Evolutionary conservation across 2,113 vertebrate genomes (phyloP).

Genomic region (Archilochus colubris): DNA sequence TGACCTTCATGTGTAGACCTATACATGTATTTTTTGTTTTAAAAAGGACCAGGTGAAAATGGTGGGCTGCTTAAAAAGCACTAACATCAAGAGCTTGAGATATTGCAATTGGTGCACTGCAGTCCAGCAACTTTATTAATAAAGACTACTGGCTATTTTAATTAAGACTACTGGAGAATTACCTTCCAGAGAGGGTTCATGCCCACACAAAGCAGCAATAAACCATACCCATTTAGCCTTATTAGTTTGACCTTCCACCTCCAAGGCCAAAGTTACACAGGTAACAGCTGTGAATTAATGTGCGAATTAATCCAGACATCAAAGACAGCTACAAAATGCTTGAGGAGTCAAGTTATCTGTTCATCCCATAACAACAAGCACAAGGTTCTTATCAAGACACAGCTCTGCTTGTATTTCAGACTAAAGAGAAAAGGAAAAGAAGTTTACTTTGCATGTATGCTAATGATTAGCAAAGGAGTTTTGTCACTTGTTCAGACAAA

Average conservation of each 20-base stretch:
- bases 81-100: background rate
- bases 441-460: background rate
- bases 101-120: background rate
- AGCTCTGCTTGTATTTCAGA: background rate
- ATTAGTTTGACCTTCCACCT: background rate
- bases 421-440: background rate
- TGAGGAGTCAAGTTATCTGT: background rate
- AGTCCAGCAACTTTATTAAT: background rate
- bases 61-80: background rate
- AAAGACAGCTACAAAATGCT: background rate
- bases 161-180: background rate
- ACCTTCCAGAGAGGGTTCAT: background rate
- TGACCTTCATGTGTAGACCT: background rate
- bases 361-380: background rate
- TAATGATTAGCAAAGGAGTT: background rate
- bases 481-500: accelerated
- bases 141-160: background rate
- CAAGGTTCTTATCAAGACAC: background rate
- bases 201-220: background rate
- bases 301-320: background rate
- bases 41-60: background rate
- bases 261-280: background rate
- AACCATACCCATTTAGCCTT: background rate
- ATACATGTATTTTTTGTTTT: background rate
- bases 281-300: background rate